Conservation (phyloP, 2,113 vertebrate genomes). For the Mesocricetus auratus region DNA sequence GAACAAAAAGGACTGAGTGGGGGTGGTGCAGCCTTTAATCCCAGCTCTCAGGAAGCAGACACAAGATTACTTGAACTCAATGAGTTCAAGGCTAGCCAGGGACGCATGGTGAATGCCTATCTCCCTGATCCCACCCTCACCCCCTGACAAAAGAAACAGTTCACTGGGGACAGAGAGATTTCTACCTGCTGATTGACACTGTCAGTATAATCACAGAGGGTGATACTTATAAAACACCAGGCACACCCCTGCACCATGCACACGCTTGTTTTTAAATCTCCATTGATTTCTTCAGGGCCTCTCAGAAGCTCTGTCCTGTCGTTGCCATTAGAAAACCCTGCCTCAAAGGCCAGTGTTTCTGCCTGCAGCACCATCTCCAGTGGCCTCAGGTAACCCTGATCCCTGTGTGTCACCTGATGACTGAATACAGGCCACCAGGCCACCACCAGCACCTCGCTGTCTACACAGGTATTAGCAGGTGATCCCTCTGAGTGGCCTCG, state of each 20-base stretch:
- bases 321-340: background rate
- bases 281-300: fast-evolving
- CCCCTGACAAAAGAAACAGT: background rate
- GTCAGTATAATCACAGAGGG: background rate
- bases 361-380: background rate
- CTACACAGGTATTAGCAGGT: background rate
- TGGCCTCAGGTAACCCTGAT: background rate
- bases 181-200: background rate
- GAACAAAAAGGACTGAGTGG: background rate
- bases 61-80: background rate
- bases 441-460: fast-evolving
- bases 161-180: background rate
- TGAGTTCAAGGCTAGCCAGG: background rate
- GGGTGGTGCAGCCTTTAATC: background rate
- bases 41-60: too few species aligned
- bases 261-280: background rate
- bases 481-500: background rate
- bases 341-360: fast-evolving
- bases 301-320: fast-evolving
- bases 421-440: background rate
- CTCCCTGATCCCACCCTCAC: background rate
- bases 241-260: background rate
- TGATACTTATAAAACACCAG: background rate
- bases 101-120: too few species aligned
- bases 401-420: background rate